These are phyloP conservation scores for Megaceryle maxima DNA, from an alignment of 2,113 vertebrate genomes.

Conservation along the genomic window DNA sequence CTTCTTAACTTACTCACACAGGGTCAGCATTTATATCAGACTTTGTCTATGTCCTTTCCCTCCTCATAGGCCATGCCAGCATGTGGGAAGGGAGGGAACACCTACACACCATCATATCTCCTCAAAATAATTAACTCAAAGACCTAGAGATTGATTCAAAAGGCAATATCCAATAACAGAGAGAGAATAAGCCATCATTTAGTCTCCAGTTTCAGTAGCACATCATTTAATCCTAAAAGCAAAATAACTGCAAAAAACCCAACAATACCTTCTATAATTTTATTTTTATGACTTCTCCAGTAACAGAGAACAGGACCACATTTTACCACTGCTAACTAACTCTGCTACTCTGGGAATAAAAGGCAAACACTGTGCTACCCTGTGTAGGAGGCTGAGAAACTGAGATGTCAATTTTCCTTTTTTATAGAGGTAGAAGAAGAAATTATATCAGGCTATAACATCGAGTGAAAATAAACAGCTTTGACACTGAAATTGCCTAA, in stretches of 20 bases:
- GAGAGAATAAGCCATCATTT: neutral
- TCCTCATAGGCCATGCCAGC: neutral
- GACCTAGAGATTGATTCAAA: neutral
- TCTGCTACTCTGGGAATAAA: conserved; percentile 4
- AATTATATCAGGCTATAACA: neutral
- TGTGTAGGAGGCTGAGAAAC: conserved; percentile 17
- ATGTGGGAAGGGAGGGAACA: neutral
- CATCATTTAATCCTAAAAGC: neutral
- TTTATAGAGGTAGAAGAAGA: neutral
- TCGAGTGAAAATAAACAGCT: conserved; percentile 1
- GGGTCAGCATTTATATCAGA: neutral
- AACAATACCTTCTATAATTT: neutral
- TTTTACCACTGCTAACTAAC: conserved; percentile 15
- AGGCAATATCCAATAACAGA: neutral
- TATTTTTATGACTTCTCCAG: neutral
- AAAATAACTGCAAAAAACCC: neutral
- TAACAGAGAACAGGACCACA: neutral
- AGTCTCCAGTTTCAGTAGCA: neutral
- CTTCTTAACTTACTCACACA: neutral
- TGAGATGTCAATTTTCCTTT: conserved; percentile 20
- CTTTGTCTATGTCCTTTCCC: neutral
- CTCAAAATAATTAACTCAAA: conserved; percentile 5
- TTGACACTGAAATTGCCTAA: neutral
- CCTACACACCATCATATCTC: rapidly evolving
- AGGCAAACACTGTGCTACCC: conserved; percentile 8